Evolutionary conservation across 2,797 vertebrate species (phyloP), one percentile per base, ranked within the genome.

Genomic region (Danio choprae): DNA sequence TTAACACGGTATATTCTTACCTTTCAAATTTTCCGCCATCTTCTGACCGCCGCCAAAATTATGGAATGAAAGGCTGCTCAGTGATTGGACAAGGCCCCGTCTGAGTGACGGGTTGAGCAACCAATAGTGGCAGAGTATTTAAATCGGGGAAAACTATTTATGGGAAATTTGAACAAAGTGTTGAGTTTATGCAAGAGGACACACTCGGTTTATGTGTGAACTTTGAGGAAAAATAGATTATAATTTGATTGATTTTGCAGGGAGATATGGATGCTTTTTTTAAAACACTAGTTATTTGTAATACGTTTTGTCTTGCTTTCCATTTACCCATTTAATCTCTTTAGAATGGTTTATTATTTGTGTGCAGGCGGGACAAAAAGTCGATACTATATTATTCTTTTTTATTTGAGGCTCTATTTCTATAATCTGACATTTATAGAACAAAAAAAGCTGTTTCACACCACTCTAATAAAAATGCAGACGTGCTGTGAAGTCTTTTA

Each of bases 11-110:
- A 51, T 69, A 67, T 81, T 74, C 80, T 48, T 83, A 89, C 89
- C 87, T 84, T 89, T 89, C 83, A 88, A 89, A 88, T 86, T 81
- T 86, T 89, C 86, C 87, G 87, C 89, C 89, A 89, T 89, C 75
- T 86, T 88, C 81, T 68, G 72, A 70, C 65, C 80, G 67, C 87
- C 87, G 89, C 87, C 89, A 89, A 88, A 89, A 86, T 36, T 81
- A 74, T 74, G 38, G 46, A 18, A 71, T 71, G 67, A 79, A 83
- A 72, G 7, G 9, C 41, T 60, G 18, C 46, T 18, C 69, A 18
- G 4, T 65, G 81, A 86, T 86, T 89, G 87, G 86, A 40, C 46
- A 44, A 7, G 6, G 9, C 15, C 5, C 16, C 1, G 22, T 44
- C 15, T 74, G 81, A 85, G 15, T n/a, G 87, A 82, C 80, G 36